phyloP scores from a whole-genome alignment of 2,888 invertebrate genomes.

The Drosophila nigritarsus region DNA sequence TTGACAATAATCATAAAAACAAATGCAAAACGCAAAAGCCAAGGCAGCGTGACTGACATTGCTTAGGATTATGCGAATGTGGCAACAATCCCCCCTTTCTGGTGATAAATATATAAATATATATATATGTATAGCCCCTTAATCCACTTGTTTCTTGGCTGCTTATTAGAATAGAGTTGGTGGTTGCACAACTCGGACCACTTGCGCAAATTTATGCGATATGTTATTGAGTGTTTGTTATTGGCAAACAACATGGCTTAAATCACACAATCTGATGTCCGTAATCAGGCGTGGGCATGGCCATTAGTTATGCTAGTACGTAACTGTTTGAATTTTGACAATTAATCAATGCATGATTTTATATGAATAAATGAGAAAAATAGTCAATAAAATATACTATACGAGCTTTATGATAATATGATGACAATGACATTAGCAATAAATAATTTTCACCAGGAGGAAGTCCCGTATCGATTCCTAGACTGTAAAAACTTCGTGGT shows the following conservation, averaged over 20 bases:
- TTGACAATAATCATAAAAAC: constrained; percentile 82
- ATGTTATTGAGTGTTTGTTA: constrained; percentile 70
- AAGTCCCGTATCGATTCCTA: background rate
- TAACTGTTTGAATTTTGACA: constrained; percentile 3
- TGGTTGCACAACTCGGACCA: constrained; percentile 37
- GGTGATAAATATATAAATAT: background rate
- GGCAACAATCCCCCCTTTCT: background rate
- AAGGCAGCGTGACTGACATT: constrained; percentile 34
- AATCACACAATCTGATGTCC: constrained; percentile 47
- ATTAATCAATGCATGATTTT: constrained; percentile 7
- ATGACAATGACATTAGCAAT: background rate
- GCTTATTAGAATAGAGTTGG: constrained; percentile 42
- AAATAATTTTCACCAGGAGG: background rate
- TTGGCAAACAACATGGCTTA: constrained; percentile 52
- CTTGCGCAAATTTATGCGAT: constrained; percentile 61
- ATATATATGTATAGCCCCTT: constrained; percentile 61
- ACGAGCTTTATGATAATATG: background rate
- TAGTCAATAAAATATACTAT: background rate
- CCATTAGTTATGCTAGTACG: constrained; percentile 5
- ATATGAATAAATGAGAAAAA: background rate
- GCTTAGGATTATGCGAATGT: constrained; percentile 26
- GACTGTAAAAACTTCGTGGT: background rate
- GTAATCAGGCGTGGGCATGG: constrained; percentile 1
- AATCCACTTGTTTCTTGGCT: constrained; percentile 79
- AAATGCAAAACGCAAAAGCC: constrained; percentile 75